Percentiles rank a stretch among this genome's conserved stretches.
These are phyloP conservation scores for Calidris pygmaea DNA, from an alignment of 2,113 vertebrate genomes.

Conservation along the genomic window DNA sequence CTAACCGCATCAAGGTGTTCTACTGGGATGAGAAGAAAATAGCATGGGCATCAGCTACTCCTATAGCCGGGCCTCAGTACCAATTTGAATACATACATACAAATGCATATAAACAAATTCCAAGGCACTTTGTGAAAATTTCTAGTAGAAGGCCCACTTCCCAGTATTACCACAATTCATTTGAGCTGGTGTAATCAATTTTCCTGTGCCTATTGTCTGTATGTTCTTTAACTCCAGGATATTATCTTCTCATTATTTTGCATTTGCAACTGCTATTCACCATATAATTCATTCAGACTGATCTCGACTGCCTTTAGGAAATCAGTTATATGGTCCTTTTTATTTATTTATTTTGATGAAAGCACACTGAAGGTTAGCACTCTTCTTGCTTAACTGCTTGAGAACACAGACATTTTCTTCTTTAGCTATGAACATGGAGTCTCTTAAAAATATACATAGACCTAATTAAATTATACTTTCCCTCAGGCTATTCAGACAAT, in stretches of 20 bases:
- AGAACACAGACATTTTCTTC: conserved; percentile 21
- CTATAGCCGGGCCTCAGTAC: not conserved
- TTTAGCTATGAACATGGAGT: not conserved
- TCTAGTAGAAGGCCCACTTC: not conserved
- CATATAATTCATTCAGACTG: not conserved
- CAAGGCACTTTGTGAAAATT: not conserved
- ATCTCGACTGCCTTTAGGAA: not conserved
- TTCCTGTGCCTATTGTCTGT: not conserved
- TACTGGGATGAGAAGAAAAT: not conserved
- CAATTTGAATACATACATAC: not conserved
- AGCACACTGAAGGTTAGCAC: not conserved
- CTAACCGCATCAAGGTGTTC: not conserved
- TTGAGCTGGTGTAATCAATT: not conserved
- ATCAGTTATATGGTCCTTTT: not conserved
- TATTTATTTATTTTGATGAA: not conserved
- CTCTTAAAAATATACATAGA: not conserved
- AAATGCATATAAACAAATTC: not conserved
- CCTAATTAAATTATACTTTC: conserved; percentile 42
- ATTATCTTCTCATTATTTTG: not conserved
- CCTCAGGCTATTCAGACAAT: not conserved
- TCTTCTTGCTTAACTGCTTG: conserved; percentile 1
- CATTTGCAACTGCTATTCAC: not conserved
- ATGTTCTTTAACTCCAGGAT: not conserved
- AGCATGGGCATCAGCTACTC: fast-evolving
- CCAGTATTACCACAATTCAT: not conserved